Evolutionary conservation across 1,140 invertebrate species (phyloP).

Genomic region (Euborellia annulipes): DNA sequence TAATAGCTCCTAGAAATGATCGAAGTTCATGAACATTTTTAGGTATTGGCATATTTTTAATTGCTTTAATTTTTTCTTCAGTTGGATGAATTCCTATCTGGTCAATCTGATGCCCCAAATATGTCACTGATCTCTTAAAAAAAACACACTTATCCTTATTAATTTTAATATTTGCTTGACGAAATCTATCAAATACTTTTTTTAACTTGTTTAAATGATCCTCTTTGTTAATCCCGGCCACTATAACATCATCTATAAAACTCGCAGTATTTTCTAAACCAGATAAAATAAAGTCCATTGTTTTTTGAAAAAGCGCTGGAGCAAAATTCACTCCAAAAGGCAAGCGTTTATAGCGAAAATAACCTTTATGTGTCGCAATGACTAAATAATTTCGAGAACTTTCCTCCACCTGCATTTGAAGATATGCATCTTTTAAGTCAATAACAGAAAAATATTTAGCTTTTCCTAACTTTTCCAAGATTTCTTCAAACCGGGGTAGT

Average conservation of each 20-base stretch:
- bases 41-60: conserved; percentile 22
- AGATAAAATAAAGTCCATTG: conserved; percentile 23
- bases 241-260: conserved; percentile 25
- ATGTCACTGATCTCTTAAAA: conserved; percentile 16
- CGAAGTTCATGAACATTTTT: conserved; percentile 20
- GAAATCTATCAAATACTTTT: conserved; percentile 14
- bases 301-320: conserved; percentile 27
- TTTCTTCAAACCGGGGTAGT: too few species aligned
- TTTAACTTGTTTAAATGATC: conserved; percentile 17
- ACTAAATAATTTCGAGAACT: not conserved
- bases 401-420: not conserved
- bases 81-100: conserved; percentile 18
- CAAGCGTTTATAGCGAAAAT: conserved; percentile 22
- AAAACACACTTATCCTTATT: conserved; percentile 19
- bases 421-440: too few species aligned
- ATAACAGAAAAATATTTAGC: too few species aligned
- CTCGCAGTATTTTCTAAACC: conserved; percentile 15
- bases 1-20: conserved; percentile 25
- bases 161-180: conserved; percentile 13
- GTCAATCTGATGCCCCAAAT: conserved; percentile 22
- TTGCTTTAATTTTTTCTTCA: conserved; percentile 22
- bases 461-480: too few species aligned
- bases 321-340: conserved; percentile 19
- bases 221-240: conserved; percentile 15
- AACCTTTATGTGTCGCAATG: conserved; percentile 17